A percentile compares a stretch with the other conserved stretches of the same genome.
Evolutionary conservation across 2,888 invertebrate genomes (phyloP).

Genomic region (Geophilus truncorum): DNA sequence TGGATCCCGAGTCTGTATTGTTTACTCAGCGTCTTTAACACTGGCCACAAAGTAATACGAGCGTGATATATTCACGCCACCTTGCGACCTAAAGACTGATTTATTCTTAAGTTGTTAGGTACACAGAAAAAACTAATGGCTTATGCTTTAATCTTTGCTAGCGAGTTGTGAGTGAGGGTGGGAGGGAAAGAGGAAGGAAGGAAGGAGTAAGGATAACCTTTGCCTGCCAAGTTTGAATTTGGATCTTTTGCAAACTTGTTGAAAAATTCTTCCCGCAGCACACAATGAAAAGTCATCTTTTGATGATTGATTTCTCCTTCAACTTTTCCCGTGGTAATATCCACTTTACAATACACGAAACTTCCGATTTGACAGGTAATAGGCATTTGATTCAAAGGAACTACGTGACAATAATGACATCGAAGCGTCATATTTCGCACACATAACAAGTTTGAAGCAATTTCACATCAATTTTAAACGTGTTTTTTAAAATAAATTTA

Average conservation of each 20-base stretch:
- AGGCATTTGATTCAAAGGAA: not conserved
- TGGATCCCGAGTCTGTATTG: not conserved
- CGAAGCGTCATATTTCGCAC: not conserved
- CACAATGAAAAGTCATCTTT: not conserved
- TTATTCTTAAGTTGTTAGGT: not conserved
- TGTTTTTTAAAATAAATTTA: not conserved
- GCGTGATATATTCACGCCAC: not conserved
- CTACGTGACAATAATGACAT: not conserved
- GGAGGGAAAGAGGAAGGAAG: too few species aligned
- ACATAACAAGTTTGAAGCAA: not conserved
- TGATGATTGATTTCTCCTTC: not conserved
- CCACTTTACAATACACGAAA: not conserved
- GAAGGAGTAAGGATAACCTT: not conserved
- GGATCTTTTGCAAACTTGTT: not conserved
- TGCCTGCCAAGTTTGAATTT: not conserved
- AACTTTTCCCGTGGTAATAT: not conserved
- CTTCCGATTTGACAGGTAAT: not conserved
- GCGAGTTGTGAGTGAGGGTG: too few species aligned
- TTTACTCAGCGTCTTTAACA: not conserved
- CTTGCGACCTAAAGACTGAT: not conserved
- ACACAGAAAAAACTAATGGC: not conserved
- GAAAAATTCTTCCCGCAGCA: not conserved
- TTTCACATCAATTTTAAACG: too few species aligned
- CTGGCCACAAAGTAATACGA: not conserved
- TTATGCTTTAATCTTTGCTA: not conserved